Evolutionary conservation across 2,888 invertebrate species (phyloP).

Genomic region (Brachylomia viminalis): DNA sequence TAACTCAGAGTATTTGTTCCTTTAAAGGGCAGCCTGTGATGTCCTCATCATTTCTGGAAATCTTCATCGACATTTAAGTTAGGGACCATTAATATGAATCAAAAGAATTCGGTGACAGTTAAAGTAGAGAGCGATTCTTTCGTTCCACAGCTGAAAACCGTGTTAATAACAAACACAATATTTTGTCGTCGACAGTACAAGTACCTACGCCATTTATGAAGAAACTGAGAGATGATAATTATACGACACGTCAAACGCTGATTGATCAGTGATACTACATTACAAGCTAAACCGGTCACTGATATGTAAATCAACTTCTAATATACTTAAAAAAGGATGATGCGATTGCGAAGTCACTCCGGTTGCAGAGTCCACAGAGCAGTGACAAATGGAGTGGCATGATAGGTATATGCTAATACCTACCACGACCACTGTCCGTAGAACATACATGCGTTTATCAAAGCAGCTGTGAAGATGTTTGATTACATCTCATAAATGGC

Average conservation of each 20-base stretch:
- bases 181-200: conserved; percentile 62
- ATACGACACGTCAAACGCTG: conserved; percentile 82
- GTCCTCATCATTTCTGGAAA: background rate
- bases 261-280: conserved; percentile 84
- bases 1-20: background rate
- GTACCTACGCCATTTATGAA: conserved; percentile 69
- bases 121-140: background rate
- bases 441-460: conserved; percentile 82
- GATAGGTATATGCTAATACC: conserved; percentile 41
- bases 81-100: background rate
- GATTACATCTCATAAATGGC: conserved; percentile 85
- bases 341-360: conserved; percentile 39
- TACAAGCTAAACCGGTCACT: conserved; percentile 75
- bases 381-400: conserved; percentile 70
- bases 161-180: conserved; percentile 12
- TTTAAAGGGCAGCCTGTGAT: background rate
- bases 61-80: background rate
- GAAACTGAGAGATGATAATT: conserved; percentile 81
- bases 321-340: conserved; percentile 62
- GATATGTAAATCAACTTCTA: conserved; percentile 69
- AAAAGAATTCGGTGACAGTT: background rate
- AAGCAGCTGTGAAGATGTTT: conserved; percentile 78
- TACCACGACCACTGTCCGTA: conserved; percentile 65
- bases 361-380: conserved; percentile 37
- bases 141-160: background rate